phyloP scores from a whole-genome alignment of 2,797 vertebrate genomes.

The Botia kubotai region DNA sequence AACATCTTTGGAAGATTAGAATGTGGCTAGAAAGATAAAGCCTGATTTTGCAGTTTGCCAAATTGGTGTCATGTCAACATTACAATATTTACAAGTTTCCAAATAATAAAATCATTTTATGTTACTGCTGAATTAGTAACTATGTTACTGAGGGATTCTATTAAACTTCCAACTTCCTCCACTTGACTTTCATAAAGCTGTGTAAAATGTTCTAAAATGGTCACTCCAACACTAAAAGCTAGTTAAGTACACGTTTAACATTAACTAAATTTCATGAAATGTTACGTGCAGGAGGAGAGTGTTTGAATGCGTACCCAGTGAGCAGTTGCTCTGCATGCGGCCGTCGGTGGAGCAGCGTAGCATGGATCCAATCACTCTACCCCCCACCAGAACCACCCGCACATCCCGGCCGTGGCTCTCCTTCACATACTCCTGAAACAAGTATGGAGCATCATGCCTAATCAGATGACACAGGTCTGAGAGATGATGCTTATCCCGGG shows the following conservation, averaged over 20 bases:
- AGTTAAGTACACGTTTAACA: too few relatives aligned
- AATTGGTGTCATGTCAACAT: too few relatives aligned
- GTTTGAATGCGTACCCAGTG: slow-evolving; percentile 78
- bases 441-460: slow-evolving; percentile 89
- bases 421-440: slow-evolving; percentile 93
- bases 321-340: slow-evolving; percentile 95
- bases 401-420: slow-evolving; percentile 91
- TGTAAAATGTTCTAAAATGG: too few relatives aligned
- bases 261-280: too few relatives aligned
- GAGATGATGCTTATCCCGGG: slow-evolving; percentile 90
- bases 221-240: too few relatives aligned
- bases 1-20: neutral
- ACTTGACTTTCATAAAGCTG: too few relatives aligned
- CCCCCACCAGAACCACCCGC: slow-evolving; percentile 89
- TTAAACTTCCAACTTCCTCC: too few relatives aligned
- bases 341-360: slow-evolving; percentile 90
- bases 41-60: too few relatives aligned
- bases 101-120: too few relatives aligned
- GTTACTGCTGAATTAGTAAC: too few relatives aligned
- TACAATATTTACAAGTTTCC: too few relatives aligned
- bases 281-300: neutral
- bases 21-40: neutral
- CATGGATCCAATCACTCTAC: slow-evolving; percentile 89
- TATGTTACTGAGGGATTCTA: too few relatives aligned
- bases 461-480: slow-evolving; percentile 90